Conservation (phyloP, 35 echinoderm and acorn worm species). For the Hemicentrotus pulcherrimus region DNA sequence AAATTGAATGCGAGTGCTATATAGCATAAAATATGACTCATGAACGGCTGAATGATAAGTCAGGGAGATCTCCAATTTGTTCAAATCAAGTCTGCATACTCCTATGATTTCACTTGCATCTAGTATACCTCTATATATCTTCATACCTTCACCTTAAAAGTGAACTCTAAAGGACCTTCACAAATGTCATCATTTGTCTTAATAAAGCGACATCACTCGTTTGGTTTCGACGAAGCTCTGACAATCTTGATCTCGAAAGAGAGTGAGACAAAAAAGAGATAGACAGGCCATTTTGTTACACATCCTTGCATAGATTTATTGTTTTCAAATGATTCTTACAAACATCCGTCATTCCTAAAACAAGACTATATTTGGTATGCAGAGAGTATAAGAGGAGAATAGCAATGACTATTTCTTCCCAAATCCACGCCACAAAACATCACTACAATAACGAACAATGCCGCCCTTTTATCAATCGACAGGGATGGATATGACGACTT, state of each 20-base stretch:
- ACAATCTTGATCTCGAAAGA: background rate
- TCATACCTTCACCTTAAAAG: background rate
- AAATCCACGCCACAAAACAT: background rate
- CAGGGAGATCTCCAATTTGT: no score
- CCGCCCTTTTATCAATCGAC: background rate
- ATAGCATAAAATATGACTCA: no score
- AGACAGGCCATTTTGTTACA: background rate
- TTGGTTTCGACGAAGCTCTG: background rate
- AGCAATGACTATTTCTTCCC: background rate
- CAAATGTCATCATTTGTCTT: background rate
- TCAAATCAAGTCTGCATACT: no score
- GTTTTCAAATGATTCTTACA: slow-evolving; percentile 24
- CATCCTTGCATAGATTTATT: slow-evolving; percentile 44
- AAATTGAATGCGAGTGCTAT: no score
- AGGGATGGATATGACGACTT: background rate
- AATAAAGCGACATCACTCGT: background rate
- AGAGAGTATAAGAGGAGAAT: background rate
- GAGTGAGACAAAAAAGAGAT: background rate
- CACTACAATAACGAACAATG: background rate
- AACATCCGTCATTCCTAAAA: background rate
- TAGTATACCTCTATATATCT: background rate
- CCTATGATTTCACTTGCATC: background rate
- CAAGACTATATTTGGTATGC: background rate
- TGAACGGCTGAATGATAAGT: no score
- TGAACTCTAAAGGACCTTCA: background rate